Evolutionary conservation across 2,888 invertebrate genomes (phyloP), one percentile per base, ranked within the genome.

Genomic region (Drosophila demipolita): DNA sequence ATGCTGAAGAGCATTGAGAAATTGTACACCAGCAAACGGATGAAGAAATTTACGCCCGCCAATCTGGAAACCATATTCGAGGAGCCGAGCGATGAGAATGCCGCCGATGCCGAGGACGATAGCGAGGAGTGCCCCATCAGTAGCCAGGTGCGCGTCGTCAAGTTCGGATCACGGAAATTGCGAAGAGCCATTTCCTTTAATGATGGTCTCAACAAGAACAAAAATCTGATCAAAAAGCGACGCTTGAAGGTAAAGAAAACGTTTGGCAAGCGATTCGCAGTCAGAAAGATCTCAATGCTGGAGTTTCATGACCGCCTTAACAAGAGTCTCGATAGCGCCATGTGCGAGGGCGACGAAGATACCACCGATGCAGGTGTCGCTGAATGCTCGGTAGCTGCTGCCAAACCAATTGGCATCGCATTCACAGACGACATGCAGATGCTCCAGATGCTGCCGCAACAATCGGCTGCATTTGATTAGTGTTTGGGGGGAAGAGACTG

Each of bases 11-110:
- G 87, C 66, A 85, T 85, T 36, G 89, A 85, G 35, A 92, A 92
- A 74, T 76, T 92, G 6, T 92, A 92, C 62, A 78, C 90, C 1
- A 90, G 79, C 66, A 91, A 91, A 57, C 90, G 89, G 4, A 64
- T 92, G 26, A 90, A 84, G 3, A 92, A 92, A 40, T 92, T 93
- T 58, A 89, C 82, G 26, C 91, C 92, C 4, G 72, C 92, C 4
- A 91, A 84, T 63, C 67, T 92, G 26, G 92, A 92, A 65, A 92
- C 92, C 1, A 92, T 92, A 38, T 92, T 91, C 50, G 92, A 92
- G 65, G 92, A 92, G 67, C 87, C 91, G 7, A 82, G 87, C 61
- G 78, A 87, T 12, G 80, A 77, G 55, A 83, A 88, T 38, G 90
- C 87, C 1, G 88, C 86, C 29, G 87, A 81, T 55, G 87, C 57